Base-by-base conservation (phyloP, 2,113 vertebrate species). In the Crotalus tigris region DNA sequence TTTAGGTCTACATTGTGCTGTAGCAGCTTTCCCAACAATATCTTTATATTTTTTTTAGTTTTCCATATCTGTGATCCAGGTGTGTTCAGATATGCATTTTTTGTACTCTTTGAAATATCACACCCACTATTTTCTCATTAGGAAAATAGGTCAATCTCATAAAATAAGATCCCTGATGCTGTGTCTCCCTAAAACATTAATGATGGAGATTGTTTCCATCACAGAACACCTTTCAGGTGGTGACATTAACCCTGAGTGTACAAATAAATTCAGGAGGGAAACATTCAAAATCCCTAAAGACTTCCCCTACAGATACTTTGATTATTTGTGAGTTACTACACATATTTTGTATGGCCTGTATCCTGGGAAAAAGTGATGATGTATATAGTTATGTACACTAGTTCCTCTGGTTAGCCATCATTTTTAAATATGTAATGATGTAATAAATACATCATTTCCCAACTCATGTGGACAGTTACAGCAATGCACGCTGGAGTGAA, bases 1-100 rank as follows among this genome's bases (percentile, higher is more conserved):
- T 96, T 95, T 85, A 94, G 81, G 94, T 95, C 92, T 5, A 4
- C 21, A 92, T 91, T 93, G 87, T 64, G 21, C 93, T 92, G 95
- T 5, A 90, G 61, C 92, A 85, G 15, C 55, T 93, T 90, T 93
- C 88, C 26, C 75, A 90, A 93, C 44, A 85, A 90, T 26, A 33
- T 24, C 75, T 17, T 54, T 39, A 54, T 39, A 51, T 7, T 26
- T 87, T 51, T 93, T 93, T 24, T n/a, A 29, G n/a, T 64, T 93
- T 93, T n/a, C 53, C 89, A 55, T 17, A 61, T 55, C 24, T 54
- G 58, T 90, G 57, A 90, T 58, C 29, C 54, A 61, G 53, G 46
- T 88, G 33, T 69, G 44, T 57, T 87, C 85, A 87, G 61, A 64
- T 92, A 58, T 39, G 24, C 24, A 90, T 90, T n/a, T 86, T 93